These are phyloP conservation scores for Andinoacara biseriatus DNA, from an alignment of 2,113 vertebrate genomes.

Conservation along the genomic window DNA sequence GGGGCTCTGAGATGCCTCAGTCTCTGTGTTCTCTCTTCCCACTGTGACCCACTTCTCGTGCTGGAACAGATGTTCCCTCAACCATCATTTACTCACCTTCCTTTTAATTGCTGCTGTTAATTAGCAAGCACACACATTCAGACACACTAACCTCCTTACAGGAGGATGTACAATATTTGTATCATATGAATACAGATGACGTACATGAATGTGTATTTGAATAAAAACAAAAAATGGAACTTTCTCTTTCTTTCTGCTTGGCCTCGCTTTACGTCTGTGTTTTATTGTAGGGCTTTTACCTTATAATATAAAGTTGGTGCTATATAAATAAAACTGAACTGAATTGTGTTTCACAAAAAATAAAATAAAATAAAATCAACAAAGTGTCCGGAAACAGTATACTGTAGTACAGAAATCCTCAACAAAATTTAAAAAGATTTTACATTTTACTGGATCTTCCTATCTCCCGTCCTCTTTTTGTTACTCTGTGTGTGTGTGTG, in stretches of 20 bases:
- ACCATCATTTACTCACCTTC: conserved; percentile 73
- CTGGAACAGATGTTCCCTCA: conserved; percentile 69
- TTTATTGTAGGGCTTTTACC: too few species aligned
- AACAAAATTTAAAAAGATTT: neutral
- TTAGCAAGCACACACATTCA: conserved; percentile 65
- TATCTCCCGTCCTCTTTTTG: neutral
- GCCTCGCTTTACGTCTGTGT: neutral
- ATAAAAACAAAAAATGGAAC: neutral
- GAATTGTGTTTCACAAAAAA: neutral
- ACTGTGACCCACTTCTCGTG: conserved; percentile 64
- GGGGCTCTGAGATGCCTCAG: neutral
- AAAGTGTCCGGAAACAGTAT: neutral
- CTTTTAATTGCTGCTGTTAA: conserved; percentile 79
- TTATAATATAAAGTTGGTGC: too few species aligned
- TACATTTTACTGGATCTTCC: neutral
- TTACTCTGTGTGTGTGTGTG: neutral
- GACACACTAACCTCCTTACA: neutral
- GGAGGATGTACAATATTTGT: neutral
- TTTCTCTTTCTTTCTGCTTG: neutral
- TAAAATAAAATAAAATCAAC: too few species aligned
- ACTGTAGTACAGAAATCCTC: neutral
- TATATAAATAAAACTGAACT: too few species aligned
- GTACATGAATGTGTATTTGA: neutral
- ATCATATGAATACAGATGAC: neutral
- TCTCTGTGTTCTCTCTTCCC: conserved; percentile 9